A percentile compares a stretch with the other conserved stretches of the same genome.
Conservation (phyloP, 1,140 invertebrate genomes). For the Tenebrio molitor region DNA sequence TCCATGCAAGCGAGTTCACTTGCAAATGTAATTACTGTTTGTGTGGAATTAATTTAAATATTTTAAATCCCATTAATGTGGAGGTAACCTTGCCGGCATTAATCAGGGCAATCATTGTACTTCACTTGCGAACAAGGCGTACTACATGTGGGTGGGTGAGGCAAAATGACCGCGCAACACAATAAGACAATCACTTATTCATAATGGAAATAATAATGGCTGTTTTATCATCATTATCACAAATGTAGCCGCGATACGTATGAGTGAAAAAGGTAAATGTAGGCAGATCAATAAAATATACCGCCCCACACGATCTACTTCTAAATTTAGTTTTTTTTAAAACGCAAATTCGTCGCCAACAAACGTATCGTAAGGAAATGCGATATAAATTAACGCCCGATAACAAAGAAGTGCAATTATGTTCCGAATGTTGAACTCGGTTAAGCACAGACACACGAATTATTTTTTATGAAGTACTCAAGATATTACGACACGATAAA, state of each 20-base stretch:
- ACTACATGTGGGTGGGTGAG: constrained; percentile 29
- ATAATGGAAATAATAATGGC: constrained; percentile 28
- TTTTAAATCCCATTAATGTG: constrained; percentile 46
- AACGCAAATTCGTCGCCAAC: background rate
- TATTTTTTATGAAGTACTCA: too few species aligned
- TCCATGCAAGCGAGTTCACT: constrained; percentile 44
- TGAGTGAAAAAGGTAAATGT: constrained; percentile 12
- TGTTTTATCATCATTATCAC: constrained; percentile 36
- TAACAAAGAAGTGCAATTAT: too few species aligned
- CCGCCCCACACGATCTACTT: background rate
- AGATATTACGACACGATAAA: too few species aligned
- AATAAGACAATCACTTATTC: constrained; percentile 38
- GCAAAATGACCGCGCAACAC: constrained; percentile 25
- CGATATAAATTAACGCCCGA: constrained; percentile 3
- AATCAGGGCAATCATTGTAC: constrained; percentile 47
- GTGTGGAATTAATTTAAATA: constrained; percentile 47
- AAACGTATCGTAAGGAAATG: constrained; percentile 18
- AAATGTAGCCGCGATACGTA: constrained; percentile 27
- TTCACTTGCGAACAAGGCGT: constrained; percentile 40
- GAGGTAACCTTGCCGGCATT: constrained; percentile 44
- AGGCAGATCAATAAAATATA: constrained; percentile 28
- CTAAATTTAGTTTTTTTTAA: constrained; percentile 29
- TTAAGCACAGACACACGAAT: too few species aligned
- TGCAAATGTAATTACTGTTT: constrained; percentile 47
- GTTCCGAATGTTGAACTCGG: too few species aligned